These are phyloP conservation scores for Alca torda DNA, from an alignment of 2,797 vertebrate species.

Conservation along the genomic window DNA sequence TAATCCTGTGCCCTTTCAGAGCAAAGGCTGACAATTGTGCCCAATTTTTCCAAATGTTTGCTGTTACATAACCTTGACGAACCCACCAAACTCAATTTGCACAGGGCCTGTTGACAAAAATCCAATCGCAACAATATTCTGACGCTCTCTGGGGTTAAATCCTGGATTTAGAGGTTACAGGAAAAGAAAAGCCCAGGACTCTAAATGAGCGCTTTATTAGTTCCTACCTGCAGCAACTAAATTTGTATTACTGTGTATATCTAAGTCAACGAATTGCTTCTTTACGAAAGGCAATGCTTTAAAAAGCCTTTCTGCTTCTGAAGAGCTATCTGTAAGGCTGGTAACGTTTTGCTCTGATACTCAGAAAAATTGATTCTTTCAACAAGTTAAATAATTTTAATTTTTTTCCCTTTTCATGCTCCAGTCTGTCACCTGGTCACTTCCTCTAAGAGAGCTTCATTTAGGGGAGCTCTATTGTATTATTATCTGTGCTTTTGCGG, in stretches of 20 bases:
- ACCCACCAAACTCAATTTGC: constrained; percentile 53
- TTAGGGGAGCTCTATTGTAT: constrained; percentile 31
- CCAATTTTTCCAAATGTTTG: constrained; percentile 59
- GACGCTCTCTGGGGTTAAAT: constrained; percentile 6
- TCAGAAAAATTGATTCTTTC: constrained; percentile 75
- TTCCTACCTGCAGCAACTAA: constrained; percentile 3
- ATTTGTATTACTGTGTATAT: background rate
- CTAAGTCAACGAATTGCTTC: background rate
- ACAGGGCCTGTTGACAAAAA: constrained; percentile 7
- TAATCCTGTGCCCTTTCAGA: constrained; percentile 52
- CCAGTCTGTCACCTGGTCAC: constrained; percentile 63
- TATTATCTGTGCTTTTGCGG: constrained; percentile 52
- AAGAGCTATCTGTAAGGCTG: constrained; percentile 4
- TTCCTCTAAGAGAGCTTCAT: constrained; percentile 61
- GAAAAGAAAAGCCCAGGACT: background rate
- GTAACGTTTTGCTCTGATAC: constrained; percentile 63
- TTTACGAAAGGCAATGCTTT: background rate
- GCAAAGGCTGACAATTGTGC: constrained; percentile 46
- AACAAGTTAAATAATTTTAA: constrained; percentile 62
- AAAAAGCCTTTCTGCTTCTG: constrained; percentile 29
- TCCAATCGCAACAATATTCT: background rate
- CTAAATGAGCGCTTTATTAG: background rate
- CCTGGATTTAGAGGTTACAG: background rate
- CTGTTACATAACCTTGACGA: constrained; percentile 46
- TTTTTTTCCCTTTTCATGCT: constrained; percentile 59